Evolutionary conservation across 2,113 vertebrate species (phyloP).

Genomic region (Nyctibius bracteatus): DNA sequence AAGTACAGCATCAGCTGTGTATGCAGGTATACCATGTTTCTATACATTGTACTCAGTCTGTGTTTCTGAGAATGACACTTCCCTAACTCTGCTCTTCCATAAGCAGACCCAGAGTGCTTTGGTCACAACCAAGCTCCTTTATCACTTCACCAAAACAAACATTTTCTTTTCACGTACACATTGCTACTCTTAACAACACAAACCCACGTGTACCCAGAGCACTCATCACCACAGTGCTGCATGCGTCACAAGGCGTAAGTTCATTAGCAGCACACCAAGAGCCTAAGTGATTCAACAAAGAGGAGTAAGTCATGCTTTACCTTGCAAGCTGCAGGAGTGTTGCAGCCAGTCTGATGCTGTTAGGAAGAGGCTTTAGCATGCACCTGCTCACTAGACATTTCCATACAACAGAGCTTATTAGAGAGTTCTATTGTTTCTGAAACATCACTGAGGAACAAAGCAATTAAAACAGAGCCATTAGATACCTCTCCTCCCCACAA

Average conservation of each 20-base stretch:
- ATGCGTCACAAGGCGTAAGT: rapidly evolving
- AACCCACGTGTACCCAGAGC: background rate
- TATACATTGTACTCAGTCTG: background rate
- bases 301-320: background rate
- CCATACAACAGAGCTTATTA: background rate
- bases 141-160: background rate
- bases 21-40: rapidly evolving
- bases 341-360: background rate
- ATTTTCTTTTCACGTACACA: background rate
- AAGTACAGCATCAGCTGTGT: background rate
- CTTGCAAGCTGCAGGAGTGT: background rate
- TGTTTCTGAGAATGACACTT: background rate
- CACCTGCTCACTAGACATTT: background rate
- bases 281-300: rapidly evolving
- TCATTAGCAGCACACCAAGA: background rate
- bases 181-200: background rate
- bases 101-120: background rate
- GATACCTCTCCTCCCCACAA: background rate
- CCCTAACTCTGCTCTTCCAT: background rate
- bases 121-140: background rate
- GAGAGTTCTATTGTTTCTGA: background rate
- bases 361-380: background rate
- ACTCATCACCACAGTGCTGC: background rate
- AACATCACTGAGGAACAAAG: background rate
- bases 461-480: background rate